Evolutionary conservation across 2,797 vertebrate genomes (phyloP).

Genomic region (Xenopus petersii): DNA sequence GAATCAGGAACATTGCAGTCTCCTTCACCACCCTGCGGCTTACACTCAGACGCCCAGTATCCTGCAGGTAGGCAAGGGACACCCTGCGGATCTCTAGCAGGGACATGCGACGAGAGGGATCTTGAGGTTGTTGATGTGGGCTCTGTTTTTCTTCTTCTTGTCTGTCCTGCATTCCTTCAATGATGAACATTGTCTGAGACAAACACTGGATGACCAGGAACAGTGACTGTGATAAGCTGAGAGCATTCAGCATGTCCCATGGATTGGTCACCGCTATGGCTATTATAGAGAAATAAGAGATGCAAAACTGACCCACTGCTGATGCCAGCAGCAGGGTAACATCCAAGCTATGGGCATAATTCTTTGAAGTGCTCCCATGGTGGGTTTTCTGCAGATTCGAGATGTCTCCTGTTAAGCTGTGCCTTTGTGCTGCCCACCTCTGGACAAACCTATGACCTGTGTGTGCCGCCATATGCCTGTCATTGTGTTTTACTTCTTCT

Average conservation of each 20-base stretch:
- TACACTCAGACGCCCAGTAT: slow-evolving; percentile 62
- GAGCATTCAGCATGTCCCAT: slow-evolving; percentile 60
- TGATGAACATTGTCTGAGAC: slow-evolving; percentile 86
- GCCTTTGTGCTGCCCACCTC: neutral
- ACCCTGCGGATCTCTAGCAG: slow-evolving; percentile 50
- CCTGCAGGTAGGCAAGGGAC: slow-evolving; percentile 60
- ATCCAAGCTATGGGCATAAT: slow-evolving; percentile 84
- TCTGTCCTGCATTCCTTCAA: slow-evolving; percentile 69
- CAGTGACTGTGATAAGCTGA: slow-evolving; percentile 79
- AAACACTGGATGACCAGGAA: slow-evolving; percentile 80
- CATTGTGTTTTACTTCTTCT: neutral
- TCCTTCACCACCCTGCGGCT: slow-evolving; percentile 73
- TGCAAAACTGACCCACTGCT: slow-evolving; percentile 74
- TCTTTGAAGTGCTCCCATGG: slow-evolving; percentile 56
- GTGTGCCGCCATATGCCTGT: neutral
- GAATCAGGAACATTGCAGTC: slow-evolving; percentile 81
- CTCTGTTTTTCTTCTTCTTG: slow-evolving; percentile 52
- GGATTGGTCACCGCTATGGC: slow-evolving; percentile 70
- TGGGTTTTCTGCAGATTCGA: neutral
- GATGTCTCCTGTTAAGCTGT: neutral
- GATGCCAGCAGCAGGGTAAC: slow-evolving; percentile 76
- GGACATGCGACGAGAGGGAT: slow-evolving; percentile 42
- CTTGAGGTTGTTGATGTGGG: neutral
- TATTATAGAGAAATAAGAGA: slow-evolving; percentile 85
- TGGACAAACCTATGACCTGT: neutral